A percentile compares a stretch with the other conserved stretches of the same genome.
These are phyloP conservation scores for Drosophila flavopinicola DNA, from an alignment of 2,888 invertebrate species.

Conservation along the genomic window DNA sequence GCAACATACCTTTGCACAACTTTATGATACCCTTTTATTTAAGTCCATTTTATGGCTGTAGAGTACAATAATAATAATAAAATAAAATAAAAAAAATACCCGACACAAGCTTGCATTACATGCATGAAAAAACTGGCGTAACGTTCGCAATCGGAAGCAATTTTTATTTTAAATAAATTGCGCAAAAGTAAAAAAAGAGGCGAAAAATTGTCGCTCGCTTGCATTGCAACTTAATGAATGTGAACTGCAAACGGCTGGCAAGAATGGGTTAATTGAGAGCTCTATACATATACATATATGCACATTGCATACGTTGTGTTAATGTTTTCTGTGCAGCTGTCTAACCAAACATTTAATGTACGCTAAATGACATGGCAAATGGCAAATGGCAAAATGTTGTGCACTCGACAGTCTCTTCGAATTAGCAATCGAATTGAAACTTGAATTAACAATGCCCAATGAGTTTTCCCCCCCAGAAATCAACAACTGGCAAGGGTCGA, in stretches of 20 bases:
- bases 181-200: conserved; percentile 9
- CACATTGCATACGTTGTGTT: conserved; percentile 26
- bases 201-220: conserved; percentile 69
- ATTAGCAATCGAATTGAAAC: conserved; percentile 52
- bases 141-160: conserved; percentile 72
- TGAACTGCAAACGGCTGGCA: conserved; percentile 55
- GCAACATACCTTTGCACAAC: conserved; percentile 12
- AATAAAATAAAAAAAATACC: too few species aligned
- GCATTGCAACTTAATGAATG: conserved; percentile 78
- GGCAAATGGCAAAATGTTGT: conserved; percentile 49
- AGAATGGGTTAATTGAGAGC: conserved; percentile 49
- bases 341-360: conserved; percentile 55
- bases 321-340: conserved; percentile 55
- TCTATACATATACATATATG: not conserved
- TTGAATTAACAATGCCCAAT: conserved; percentile 68
- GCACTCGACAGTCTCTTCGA: conserved; percentile 46
- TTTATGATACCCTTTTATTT: conserved; percentile 17
- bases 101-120: conserved; percentile 61
- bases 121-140: conserved; percentile 58
- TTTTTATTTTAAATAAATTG: conserved; percentile 79
- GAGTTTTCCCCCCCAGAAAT: conserved; percentile 14
- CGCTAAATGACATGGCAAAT: conserved; percentile 21
- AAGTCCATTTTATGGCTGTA: conserved; percentile 13
- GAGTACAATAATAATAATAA: conserved; percentile 1
- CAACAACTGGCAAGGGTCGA: conserved; percentile 20